These are phyloP conservation scores for Listrodromus nycthemerus DNA, from an alignment of 2,888 invertebrate genomes.

Conservation along the genomic window DNA sequence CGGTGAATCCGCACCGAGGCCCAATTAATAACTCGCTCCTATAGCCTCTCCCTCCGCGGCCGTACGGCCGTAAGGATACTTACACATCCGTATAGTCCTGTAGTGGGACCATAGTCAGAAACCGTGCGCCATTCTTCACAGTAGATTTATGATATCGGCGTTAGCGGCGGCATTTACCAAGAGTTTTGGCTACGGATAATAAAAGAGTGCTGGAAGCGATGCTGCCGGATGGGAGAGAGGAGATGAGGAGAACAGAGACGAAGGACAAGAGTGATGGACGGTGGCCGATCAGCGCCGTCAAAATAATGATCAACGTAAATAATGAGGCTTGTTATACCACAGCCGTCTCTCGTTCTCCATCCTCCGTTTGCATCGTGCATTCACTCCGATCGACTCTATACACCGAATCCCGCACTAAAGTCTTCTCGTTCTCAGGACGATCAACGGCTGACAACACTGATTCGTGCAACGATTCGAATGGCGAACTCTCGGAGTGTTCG, in stretches of 20 bases:
- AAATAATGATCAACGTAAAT: constrained; percentile 83
- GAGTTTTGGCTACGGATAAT: constrained; percentile 78
- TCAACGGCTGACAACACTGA: neutral
- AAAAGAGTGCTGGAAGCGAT: constrained; percentile 75
- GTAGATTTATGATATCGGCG: constrained; percentile 81
- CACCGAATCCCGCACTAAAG: too few relatives aligned
- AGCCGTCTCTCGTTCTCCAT: constrained; percentile 5
- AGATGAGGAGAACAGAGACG: constrained; percentile 63
- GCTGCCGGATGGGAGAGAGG: constrained; percentile 48
- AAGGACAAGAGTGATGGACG: constrained; percentile 79
- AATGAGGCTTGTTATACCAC: constrained; percentile 77
- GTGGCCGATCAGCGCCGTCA: constrained; percentile 83
- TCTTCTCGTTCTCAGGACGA: neutral
- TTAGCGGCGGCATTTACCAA: constrained; percentile 78
- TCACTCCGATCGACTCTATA: constrained; percentile 38
- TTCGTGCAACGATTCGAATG: constrained; percentile 1
- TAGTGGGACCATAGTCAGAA: constrained; percentile 23
- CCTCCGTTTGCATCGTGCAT: constrained; percentile 55
- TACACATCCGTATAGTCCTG: constrained; percentile 19
- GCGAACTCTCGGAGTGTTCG: neutral
- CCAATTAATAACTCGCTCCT: constrained; percentile 69
- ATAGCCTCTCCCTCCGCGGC: constrained; percentile 59
- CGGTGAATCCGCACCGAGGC: constrained; percentile 64
- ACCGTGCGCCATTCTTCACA: constrained; percentile 69
- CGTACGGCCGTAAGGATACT: constrained; percentile 39